A percentile compares a stretch with the other conserved stretches of the same genome.
These are phyloP conservation scores for Frankliniella intonsa DNA, from an alignment of 2,888 invertebrate genomes.

Conservation along the genomic window DNA sequence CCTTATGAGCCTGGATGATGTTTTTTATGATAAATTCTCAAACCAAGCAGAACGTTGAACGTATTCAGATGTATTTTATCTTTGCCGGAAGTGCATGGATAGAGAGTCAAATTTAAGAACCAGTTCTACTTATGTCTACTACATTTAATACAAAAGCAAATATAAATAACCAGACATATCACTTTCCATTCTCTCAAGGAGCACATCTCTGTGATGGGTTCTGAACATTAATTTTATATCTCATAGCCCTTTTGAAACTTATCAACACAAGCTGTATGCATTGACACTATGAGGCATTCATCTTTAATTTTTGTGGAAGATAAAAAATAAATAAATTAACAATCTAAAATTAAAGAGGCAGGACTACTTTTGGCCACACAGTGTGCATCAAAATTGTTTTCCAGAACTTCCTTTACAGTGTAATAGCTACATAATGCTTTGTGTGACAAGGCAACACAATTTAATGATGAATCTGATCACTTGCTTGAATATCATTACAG, in stretches of 20 bases:
- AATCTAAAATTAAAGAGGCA: background rate
- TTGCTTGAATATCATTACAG: background rate
- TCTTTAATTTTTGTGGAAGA: background rate
- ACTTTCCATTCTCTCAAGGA: background rate
- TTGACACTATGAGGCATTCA: background rate
- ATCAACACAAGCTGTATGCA: background rate
- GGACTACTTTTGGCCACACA: background rate
- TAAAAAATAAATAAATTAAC: slow-evolving; percentile 10
- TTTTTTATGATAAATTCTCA: no score
- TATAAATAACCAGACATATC: slow-evolving; percentile 8
- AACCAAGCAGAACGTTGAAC: no score
- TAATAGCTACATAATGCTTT: background rate
- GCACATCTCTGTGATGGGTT: background rate
- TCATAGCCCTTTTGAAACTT: background rate
- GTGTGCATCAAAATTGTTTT: background rate
- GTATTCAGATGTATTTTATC: no score
- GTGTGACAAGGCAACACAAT: background rate
- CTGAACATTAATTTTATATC: background rate
- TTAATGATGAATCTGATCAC: background rate
- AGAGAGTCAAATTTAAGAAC: no score
- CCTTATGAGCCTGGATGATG: no score
- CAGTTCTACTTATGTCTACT: no score
- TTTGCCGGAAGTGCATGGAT: no score
- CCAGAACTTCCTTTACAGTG: background rate
- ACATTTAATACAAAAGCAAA: background rate